Evolutionary conservation across 1,140 invertebrate genomes (phyloP), one percentile per base, ranked within the genome.

Genomic region (Ephestia elutella): DNA sequence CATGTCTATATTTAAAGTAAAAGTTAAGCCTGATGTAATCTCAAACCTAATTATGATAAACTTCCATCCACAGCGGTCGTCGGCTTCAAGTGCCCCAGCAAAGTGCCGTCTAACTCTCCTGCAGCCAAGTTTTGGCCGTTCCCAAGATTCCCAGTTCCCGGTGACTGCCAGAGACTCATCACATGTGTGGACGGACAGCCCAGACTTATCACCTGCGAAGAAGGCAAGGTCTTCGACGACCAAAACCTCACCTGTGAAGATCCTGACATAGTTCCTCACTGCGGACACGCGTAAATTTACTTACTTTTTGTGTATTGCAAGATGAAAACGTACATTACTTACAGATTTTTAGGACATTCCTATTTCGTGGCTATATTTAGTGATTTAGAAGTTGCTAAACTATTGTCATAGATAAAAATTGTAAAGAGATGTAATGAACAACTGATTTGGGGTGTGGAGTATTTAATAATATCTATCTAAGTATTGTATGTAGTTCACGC

Each of bases 81-180:
- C 55, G 94, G 94, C 57, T 96, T 96, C 90, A 95, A 94, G 71
- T 96, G 95, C 70, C 96, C 96, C 9, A 91, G 92, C 0, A 95
- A 96, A 78, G 91, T 95, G 35, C 94, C 95, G 62, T 90, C 94
- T n/a, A 90, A 94, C 73, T 92, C 93, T 38, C 90, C 93, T 63
- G 92, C 95, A 18, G 94, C 95, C 62, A 94, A 94, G 80, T 98
- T 97, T 90, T 95, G 95, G 93, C 96, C 96, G 0, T 97, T 93
- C 90, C 96, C 96, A 10, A 91, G 96, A 60, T 97, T 95, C 90
- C 90, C 95, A 0, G 93, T 96, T 13, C 93, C 94, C 15, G 94
- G 94, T 20, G 95, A 96, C 75, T 95, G 94, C 78, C 93, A 94
- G 71, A 91, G 93, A 54, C 90, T 97, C 48, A 96, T 97, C 78